Percentiles rank a stretch among this genome's conserved stretches.
These are phyloP conservation scores for Oophaga pumilio DNA, from an alignment of 2,113 vertebrate genomes.

Conservation along the genomic window DNA sequence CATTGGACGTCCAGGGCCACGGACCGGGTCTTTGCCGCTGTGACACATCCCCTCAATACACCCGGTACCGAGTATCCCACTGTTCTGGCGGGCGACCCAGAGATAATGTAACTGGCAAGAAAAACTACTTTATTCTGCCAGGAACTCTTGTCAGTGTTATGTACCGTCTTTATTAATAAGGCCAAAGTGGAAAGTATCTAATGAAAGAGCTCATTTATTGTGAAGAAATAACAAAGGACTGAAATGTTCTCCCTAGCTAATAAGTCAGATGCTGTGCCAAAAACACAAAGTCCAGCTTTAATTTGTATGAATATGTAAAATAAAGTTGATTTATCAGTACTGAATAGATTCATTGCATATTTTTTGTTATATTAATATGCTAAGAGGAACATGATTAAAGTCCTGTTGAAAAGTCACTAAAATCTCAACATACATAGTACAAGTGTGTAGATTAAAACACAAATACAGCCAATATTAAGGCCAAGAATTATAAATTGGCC, in stretches of 20 bases:
- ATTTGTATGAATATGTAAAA: neutral
- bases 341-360: neutral
- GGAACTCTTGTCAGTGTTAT: neutral
- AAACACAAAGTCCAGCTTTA: neutral
- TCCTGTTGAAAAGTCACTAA: too few relatives aligned
- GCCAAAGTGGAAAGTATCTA: neutral
- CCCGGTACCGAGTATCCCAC: too few relatives aligned
- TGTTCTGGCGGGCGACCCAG: too few relatives aligned
- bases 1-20: too few relatives aligned
- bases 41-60: too few relatives aligned
- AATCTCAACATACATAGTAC: too few relatives aligned
- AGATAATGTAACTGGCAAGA: neutral
- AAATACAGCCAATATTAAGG: too few relatives aligned
- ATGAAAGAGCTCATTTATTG: neutral
- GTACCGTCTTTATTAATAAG: neutral
- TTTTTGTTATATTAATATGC: neutral
- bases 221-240: slow-evolving; percentile 1
- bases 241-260: neutral
- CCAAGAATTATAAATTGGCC: too few relatives aligned
- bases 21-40: too few relatives aligned
- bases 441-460: too few relatives aligned
- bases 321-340: neutral
- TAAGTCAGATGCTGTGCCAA: neutral
- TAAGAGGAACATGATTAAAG: neutral
- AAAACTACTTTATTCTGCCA: neutral